These are phyloP conservation scores for Aphodius sticticus DNA, from an alignment of 2,888 invertebrate species.

Conservation along the genomic window DNA sequence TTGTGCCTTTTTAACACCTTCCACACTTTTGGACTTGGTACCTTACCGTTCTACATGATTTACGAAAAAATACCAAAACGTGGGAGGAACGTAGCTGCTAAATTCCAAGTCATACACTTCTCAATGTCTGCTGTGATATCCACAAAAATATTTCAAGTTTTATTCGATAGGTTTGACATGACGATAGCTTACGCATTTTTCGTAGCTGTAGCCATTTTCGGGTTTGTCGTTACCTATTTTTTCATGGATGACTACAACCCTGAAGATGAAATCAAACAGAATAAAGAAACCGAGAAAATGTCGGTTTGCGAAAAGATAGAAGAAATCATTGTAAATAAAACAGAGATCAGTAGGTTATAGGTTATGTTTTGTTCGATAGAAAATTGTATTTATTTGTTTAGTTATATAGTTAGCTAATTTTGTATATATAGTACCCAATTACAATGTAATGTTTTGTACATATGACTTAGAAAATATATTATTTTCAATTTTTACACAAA, in stretches of 20 bases:
- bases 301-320: neutral
- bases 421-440: neutral
- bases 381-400: neutral
- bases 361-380: neutral
- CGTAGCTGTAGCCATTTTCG: conserved; percentile 30
- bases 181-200: conserved; percentile 37
- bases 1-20: conserved; percentile 43
- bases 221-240: conserved; percentile 27
- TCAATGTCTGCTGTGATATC: conserved; percentile 45
- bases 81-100: conserved; percentile 36
- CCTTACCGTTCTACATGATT: conserved; percentile 39
- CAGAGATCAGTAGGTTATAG: neutral
- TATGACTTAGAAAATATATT: neutral
- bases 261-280: conserved; percentile 27
- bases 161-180: conserved; percentile 42
- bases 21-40: conserved; percentile 42
- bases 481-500: neutral
- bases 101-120: conserved; percentile 43
- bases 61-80: conserved; percentile 40
- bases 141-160: conserved; percentile 45
- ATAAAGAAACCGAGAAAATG: neutral
- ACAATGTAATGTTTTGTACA: neutral
- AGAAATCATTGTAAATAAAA: neutral
- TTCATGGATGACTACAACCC: conserved; percentile 34
- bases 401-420: neutral